phyloP scores from a whole-genome alignment of 2,797 vertebrate genomes.

The Eulemur rubriventer region DNA sequence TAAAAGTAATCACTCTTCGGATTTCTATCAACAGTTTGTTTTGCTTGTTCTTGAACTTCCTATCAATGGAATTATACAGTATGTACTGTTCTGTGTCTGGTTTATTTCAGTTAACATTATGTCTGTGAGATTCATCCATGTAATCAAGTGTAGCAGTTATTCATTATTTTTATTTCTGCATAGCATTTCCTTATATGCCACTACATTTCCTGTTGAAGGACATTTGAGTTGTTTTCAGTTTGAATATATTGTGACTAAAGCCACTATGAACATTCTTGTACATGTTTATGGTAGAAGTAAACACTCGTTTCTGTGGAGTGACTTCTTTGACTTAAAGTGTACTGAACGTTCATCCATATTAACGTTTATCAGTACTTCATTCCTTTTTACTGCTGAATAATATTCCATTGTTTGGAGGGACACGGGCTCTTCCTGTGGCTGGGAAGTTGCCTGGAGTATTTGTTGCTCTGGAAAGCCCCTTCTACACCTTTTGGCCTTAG shows the following conservation, averaged over 20 bases:
- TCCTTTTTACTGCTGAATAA: not conserved
- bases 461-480: too few species aligned
- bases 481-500: too few species aligned
- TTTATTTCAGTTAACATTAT: not conserved
- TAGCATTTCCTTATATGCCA: not conserved
- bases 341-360: not conserved
- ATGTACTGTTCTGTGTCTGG: not conserved
- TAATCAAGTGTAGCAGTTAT: not conserved
- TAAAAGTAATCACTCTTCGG: not conserved
- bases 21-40: not conserved
- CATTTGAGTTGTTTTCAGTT: not conserved
- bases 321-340: not conserved
- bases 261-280: not conserved
- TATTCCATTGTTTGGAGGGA: not conserved
- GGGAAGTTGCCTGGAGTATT: too few species aligned
- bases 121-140: not conserved
- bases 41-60: not conserved
- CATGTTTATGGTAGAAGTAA: not conserved
- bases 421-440: too few species aligned
- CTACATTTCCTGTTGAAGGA: not conserved
- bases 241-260: not conserved
- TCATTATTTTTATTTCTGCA: not conserved
- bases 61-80: not conserved
- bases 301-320: not conserved
- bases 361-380: not conserved